These are phyloP conservation scores for Oscheius sp. DNA, from an alignment of 2,888 invertebrate species.

Conservation along the genomic window DNA sequence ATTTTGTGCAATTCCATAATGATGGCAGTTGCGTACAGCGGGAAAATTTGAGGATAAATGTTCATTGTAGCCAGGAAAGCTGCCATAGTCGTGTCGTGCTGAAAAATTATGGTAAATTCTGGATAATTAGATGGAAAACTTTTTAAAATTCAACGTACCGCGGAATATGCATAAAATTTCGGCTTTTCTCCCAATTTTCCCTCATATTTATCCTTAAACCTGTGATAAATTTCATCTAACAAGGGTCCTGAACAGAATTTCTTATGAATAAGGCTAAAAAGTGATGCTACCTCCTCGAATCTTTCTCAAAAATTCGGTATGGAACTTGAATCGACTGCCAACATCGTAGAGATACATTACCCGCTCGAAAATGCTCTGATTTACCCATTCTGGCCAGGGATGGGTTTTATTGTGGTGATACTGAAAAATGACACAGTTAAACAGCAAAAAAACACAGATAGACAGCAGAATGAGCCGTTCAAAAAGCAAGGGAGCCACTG, in stretches of 20 bases:
- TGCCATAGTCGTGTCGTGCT: constrained; percentile 70
- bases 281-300: constrained; percentile 63
- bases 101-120: too few relatives aligned
- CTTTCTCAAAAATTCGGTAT: constrained; percentile 56
- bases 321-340: constrained; percentile 56
- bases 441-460: too few relatives aligned
- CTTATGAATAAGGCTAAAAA: not conserved
- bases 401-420: constrained; percentile 57
- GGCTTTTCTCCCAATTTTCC: constrained; percentile 51
- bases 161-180: constrained; percentile 70
- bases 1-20: constrained; percentile 67
- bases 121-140: not conserved
- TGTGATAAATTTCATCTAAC: constrained; percentile 62
- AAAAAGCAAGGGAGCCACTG: not conserved
- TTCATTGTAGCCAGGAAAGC: constrained; percentile 67
- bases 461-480: too few relatives aligned
- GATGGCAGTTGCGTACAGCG: constrained; percentile 66
- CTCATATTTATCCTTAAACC: constrained; percentile 57
- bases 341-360: constrained; percentile 63
- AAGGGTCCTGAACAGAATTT: constrained; percentile 56
- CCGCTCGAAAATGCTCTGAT: constrained; percentile 50
- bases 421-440: constrained; percentile 36
- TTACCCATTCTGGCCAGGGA: constrained; percentile 68
- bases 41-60: constrained; percentile 61
- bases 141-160: constrained; percentile 43